Conservation (phyloP, 2,113 vertebrate species). For the Ceyx cyanopectus region DNA sequence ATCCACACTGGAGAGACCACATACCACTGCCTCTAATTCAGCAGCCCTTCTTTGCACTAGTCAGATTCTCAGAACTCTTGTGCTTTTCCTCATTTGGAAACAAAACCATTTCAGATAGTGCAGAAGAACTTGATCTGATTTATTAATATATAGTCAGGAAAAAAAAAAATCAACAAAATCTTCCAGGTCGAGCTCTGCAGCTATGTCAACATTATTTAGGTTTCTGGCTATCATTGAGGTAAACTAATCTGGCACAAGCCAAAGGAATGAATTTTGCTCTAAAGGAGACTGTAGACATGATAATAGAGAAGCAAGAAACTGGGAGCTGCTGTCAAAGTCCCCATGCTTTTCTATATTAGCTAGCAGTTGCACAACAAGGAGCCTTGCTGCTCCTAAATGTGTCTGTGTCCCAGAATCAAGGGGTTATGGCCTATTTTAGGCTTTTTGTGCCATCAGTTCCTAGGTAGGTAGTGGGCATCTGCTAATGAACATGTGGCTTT, state of each 20-base stretch:
- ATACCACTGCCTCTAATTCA: not conserved
- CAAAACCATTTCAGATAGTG: not conserved
- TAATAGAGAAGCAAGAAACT: not conserved
- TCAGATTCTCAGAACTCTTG: not conserved
- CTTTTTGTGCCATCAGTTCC: not conserved
- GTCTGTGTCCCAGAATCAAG: not conserved
- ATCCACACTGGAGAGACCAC: fast-evolving
- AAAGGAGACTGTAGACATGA: not conserved
- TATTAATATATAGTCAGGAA: not conserved
- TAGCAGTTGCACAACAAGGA: not conserved
- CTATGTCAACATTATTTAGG: not conserved
- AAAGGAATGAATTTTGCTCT: not conserved
- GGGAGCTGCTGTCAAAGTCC: not conserved
- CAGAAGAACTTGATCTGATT: not conserved
- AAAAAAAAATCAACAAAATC: not conserved
- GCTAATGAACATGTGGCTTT: constrained; percentile 15
- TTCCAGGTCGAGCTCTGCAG: not conserved
- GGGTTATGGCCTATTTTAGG: not conserved
- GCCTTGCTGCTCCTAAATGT: not conserved
- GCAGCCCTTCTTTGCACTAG: not conserved
- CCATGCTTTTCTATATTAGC: not conserved
- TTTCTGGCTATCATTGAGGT: not conserved
- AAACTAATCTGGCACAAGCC: not conserved
- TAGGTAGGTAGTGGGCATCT: not conserved
- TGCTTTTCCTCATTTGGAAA: not conserved